Conservation (phyloP, 2,797 vertebrate genomes). For the Adrianichthys oophorus region DNA sequence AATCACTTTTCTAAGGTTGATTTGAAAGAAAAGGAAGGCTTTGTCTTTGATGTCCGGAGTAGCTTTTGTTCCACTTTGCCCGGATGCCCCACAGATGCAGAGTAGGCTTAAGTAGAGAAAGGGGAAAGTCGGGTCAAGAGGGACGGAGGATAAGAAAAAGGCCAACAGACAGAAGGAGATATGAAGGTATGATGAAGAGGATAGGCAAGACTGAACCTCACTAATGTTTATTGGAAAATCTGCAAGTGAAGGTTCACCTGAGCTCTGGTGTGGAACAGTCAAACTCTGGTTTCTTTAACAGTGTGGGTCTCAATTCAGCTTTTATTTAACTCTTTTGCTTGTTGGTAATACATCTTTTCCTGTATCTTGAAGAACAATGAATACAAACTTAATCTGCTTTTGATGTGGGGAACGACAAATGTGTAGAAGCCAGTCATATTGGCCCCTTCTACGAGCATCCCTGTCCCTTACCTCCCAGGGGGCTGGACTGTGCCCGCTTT, state of each 20-base stretch:
- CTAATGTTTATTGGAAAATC: too few species aligned
- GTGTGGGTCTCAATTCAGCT: too few species aligned
- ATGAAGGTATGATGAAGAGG: conserved; percentile 43
- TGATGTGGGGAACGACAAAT: conserved; percentile 10
- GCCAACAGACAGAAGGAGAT: conserved; percentile 43
- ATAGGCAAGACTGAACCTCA: too few species aligned
- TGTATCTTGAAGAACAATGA: conserved; percentile 44
- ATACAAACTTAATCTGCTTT: conserved; percentile 54
- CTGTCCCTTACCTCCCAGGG: conserved; percentile 46
- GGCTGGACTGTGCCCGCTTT: conserved; percentile 72
- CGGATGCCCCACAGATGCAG: conserved; percentile 40
- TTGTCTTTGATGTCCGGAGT: conserved; percentile 35
- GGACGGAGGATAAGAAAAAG: conserved; percentile 39
- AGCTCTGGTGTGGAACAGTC: too few species aligned
- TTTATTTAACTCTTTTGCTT: too few species aligned
- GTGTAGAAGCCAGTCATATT: conserved; percentile 38
- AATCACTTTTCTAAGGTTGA: neutral
- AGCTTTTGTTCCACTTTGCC: conserved; percentile 39
- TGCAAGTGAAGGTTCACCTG: too few species aligned
- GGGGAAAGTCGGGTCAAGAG: conserved; percentile 47
- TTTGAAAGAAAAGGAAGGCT: neutral
- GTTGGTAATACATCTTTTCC: too few species aligned
- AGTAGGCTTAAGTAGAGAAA: conserved; percentile 37
- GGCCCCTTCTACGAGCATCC: conserved; percentile 36
- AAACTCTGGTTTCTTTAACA: too few species aligned